Conservation (phyloP, 2,888 invertebrate genomes). For the Cinara cedri region DNA sequence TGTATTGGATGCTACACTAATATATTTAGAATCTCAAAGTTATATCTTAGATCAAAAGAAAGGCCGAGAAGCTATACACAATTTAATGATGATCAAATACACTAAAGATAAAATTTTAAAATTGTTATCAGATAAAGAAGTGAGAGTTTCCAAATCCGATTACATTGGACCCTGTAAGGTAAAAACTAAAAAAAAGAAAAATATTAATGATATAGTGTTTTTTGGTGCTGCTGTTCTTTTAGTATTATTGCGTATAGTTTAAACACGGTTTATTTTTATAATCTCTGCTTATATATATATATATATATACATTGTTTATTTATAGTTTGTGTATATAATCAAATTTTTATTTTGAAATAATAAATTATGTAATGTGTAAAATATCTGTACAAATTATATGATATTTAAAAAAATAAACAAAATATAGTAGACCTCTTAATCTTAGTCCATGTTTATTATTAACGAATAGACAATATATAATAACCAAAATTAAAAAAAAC, state of each 20-base stretch:
- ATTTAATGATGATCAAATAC: slow-evolving; percentile 1
- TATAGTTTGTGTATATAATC: no score
- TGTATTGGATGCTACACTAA: slow-evolving; percentile 38
- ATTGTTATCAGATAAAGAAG: slow-evolving; percentile 25
- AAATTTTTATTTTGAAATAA: no score
- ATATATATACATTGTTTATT: no score
- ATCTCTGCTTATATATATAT: no score
- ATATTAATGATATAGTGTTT: not conserved
- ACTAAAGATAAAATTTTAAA: slow-evolving; percentile 18
- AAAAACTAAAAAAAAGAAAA: not conserved
- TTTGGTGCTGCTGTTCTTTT: not conserved
- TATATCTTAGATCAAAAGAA: slow-evolving; percentile 5
- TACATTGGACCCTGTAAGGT: not conserved
- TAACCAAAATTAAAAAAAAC: no score
- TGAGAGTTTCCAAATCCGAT: slow-evolving; percentile 11
- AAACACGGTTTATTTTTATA: not conserved
- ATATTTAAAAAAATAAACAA: no score
- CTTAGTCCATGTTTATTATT: no score
- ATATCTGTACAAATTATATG: no score
- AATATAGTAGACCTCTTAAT: no score
- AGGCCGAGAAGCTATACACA: not conserved
- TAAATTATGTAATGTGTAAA: no score
- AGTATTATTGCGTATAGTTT: slow-evolving; percentile 6
- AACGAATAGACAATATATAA: no score
- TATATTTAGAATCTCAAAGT: slow-evolving; percentile 8